Conservation (phyloP, 2,797 vertebrate species). For the Chiloscyllium punctatum region DNA sequence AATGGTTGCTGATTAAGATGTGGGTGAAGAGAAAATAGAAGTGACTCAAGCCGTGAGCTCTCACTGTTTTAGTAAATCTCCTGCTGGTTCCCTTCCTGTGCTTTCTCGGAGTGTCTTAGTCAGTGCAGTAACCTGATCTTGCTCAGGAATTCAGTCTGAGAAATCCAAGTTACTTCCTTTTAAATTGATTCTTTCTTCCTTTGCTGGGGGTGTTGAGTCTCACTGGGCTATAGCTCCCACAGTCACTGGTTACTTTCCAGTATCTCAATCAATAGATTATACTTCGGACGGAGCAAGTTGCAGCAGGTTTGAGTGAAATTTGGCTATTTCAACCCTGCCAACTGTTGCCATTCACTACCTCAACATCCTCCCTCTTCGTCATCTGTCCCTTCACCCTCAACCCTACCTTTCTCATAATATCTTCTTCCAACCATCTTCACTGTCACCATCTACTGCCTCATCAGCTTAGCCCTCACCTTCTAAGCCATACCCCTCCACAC, state of each 20-base stretch:
- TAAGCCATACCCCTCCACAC: not conserved
- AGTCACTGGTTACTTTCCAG: not conserved
- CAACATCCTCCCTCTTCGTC: not conserved
- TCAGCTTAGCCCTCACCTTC: no score
- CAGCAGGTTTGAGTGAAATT: not conserved
- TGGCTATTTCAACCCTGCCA: not conserved
- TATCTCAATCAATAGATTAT: not conserved
- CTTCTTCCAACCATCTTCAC: not conserved
- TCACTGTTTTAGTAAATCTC: not conserved
- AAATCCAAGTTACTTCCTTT: not conserved
- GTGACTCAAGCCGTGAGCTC: not conserved
- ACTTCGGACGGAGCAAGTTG: not conserved
- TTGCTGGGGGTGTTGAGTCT: not conserved
- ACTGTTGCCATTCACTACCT: not conserved
- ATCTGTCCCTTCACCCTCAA: not conserved
- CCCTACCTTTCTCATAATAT: not conserved
- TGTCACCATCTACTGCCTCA: not conserved
- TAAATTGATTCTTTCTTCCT: not conserved
- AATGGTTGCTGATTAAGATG: slow-evolving; percentile 27
- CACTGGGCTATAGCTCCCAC: not conserved
- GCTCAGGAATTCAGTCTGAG: not conserved
- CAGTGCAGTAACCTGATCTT: not conserved
- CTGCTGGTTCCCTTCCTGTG: not conserved
- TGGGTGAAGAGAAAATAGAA: slow-evolving; percentile 7
- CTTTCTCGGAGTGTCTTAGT: not conserved